A percentile compares a stretch with the other conserved stretches of the same genome.
Conservation (phyloP, 2,888 invertebrate genomes). For the Eupithecia insigniata region DNA sequence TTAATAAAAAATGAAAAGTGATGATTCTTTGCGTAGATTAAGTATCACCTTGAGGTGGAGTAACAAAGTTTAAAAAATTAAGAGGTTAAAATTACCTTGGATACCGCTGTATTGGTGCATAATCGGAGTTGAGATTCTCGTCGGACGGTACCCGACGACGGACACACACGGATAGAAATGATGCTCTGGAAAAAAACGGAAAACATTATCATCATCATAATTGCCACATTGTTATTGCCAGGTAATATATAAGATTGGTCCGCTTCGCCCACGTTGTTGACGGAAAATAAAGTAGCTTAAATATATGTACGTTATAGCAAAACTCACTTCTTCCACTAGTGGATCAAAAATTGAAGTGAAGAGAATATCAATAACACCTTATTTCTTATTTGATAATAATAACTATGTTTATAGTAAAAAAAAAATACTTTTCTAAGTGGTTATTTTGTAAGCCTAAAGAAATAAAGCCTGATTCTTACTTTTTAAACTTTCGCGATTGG, state of each 20-base stretch:
- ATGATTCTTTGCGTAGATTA: too few species aligned
- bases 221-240: background rate
- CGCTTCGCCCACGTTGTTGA: background rate
- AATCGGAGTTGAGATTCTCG: conserved; percentile 92
- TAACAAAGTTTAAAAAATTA: background rate
- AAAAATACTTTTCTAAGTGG: too few species aligned
- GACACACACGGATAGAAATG: conserved; percentile 94
- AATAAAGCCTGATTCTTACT: too few species aligned
- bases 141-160: conserved; percentile 93
- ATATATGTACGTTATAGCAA: background rate
- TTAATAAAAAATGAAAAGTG: background rate
- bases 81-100: conserved; percentile 79
- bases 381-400: too few species aligned
- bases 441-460: too few species aligned
- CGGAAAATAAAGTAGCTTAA: background rate
- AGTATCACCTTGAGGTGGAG: background rate
- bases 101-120: conserved; percentile 91
- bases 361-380: too few species aligned
- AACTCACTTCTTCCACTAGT: too few species aligned
- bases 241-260: background rate
- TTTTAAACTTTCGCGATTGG: too few species aligned
- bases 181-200: conserved; percentile 74
- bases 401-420: too few species aligned
- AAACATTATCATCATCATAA: background rate
- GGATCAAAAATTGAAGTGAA: too few species aligned